phyloP scores from a whole-genome alignment of 2,797 vertebrate species.

The Corythornis leucogaster region DNA sequence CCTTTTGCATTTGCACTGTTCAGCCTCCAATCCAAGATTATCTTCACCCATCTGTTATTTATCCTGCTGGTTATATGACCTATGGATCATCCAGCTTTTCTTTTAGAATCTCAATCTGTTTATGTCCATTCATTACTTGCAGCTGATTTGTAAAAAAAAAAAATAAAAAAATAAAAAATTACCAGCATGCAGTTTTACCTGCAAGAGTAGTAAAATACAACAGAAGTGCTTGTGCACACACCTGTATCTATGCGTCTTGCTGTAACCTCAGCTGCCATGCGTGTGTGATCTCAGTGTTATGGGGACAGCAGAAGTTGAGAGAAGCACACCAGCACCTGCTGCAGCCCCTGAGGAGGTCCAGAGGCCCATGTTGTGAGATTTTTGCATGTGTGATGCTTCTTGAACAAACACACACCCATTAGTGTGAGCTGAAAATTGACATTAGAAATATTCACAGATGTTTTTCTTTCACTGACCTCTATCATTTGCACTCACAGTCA shows the following conservation, averaged over 20 bases:
- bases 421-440: background rate
- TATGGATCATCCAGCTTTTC: slow-evolving; percentile 34
- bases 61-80: slow-evolving; percentile 36
- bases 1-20: slow-evolving; percentile 17
- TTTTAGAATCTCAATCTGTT: slow-evolving; percentile 19
- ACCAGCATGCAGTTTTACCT: background rate
- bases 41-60: slow-evolving; percentile 66
- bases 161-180: background rate
- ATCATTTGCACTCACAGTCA: background rate
- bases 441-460: background rate
- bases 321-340: background rate
- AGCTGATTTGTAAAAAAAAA: background rate
- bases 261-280: background rate
- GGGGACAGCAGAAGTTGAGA: background rate
- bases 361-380: background rate
- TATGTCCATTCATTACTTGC: background rate
- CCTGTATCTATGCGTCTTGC: background rate
- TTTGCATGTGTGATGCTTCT: background rate
- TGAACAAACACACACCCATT: background rate
- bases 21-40: slow-evolving; percentile 56
- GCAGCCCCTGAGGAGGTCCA: background rate
- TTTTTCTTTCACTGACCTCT: background rate
- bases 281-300: background rate
- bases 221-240: background rate
- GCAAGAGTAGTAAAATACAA: background rate